Percentiles rank a stretch among this genome's conserved stretches.
Evolutionary conservation across 2,113 vertebrate genomes (phyloP).

Genomic region (Hippotragus niger): DNA sequence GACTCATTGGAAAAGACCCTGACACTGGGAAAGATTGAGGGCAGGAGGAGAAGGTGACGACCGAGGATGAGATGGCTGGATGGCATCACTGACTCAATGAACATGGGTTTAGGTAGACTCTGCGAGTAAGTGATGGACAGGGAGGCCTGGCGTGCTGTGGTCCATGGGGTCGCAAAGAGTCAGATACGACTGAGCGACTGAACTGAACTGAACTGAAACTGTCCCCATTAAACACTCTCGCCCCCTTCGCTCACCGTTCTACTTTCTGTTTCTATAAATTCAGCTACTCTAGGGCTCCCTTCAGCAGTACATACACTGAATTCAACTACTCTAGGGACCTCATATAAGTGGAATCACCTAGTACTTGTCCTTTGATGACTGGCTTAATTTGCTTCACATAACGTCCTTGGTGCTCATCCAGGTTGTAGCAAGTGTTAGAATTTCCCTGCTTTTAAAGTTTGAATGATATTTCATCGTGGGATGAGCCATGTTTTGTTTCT

Average conservation of each 20-base stretch:
- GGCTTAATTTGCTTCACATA: background rate
- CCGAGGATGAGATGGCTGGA: background rate
- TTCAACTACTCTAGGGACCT: accelerated
- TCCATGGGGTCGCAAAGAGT: background rate
- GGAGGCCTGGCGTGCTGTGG: background rate
- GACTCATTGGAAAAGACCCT: background rate
- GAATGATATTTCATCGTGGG: accelerated
- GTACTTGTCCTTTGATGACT: too few species aligned
- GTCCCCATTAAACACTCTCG: accelerated
- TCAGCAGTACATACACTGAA: background rate
- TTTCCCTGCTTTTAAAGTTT: background rate
- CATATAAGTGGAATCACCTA: accelerated
- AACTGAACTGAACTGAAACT: background rate
- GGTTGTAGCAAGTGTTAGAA: too few species aligned
- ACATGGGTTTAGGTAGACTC: background rate
- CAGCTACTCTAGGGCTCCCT: background rate
- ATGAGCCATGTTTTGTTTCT: accelerated
- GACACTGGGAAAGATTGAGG: background rate
- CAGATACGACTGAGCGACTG: background rate
- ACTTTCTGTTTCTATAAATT: background rate
- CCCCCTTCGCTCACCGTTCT: accelerated
- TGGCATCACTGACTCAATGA: background rate
- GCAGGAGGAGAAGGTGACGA: background rate
- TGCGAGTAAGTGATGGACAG: background rate
- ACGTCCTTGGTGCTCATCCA: too few species aligned